Base-by-base conservation (phyloP, 35 echinoderm and acorn worm genomes). In the Lytechinus variegatus region DNA sequence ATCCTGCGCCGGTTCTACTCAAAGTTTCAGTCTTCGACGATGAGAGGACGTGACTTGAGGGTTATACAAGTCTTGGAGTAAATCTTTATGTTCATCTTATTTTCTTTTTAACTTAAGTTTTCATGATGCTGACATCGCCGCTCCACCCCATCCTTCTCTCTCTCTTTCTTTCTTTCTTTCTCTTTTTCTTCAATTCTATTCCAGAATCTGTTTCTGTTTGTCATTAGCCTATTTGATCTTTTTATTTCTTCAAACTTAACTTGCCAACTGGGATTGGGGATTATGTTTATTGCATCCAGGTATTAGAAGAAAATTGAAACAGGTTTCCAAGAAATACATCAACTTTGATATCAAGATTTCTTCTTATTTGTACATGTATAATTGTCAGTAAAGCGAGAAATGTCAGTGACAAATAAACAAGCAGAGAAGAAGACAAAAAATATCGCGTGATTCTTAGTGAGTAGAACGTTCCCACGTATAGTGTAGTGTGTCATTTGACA, bases 401-500 rank as follows among this genome's bases (percentile, higher is more conserved):
- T 79, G 19, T 79, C 66, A 79, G 21, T 6, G n/a, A n/a, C 12
- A 79, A n/a, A 79, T 79, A 19, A 79, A 79, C 16, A 79, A 19
- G 66, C 14, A 19, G 66, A 79, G 66, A 79, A 79, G 66, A 44
- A 79, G 66, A 79, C 6, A 79, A 16, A 24, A 16, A 24, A 16
- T 79, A 79, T 79, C 19, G 66, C 66, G 21, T 79, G 66, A 79
- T 79, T 24, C 19, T 79, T n/a, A 79, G 66, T 79, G 66, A 79
- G n/a, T n/a, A 24, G 12, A 52, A 4, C 52, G 88, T 54, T 33
- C 92, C 53, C 92, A 93, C 92, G 92, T 57, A 93, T 53, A 55
- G 92, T n/a, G n/a, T n/a, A n/a, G n/a, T 93, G 92, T 27, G 92
- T 93, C 92, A 93, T 93, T 79, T 93, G 92, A 93, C 55, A 93